Percentiles rank a stretch among this genome's conserved stretches.
These are phyloP conservation scores for Hydrotaea cyrtoneurina DNA, from an alignment of 2,888 invertebrate genomes.

Conservation along the genomic window DNA sequence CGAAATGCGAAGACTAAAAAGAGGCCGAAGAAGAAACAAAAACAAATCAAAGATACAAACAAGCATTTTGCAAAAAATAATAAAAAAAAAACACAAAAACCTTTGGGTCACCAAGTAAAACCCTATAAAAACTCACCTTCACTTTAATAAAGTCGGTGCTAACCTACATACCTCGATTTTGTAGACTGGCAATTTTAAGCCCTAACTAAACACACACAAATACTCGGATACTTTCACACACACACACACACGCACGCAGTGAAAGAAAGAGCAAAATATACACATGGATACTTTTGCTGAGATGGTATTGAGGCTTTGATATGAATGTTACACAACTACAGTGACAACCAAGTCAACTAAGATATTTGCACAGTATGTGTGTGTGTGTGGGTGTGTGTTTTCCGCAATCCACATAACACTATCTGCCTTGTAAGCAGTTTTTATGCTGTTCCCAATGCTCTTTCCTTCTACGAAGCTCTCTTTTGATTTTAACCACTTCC, in stretches of 20 bases:
- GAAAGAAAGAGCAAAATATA: not conserved
- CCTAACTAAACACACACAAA: slow-evolving; percentile 9
- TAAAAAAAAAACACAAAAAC: slow-evolving; percentile 9
- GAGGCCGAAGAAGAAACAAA: too few species aligned
- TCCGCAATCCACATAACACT: slow-evolving; percentile 16
- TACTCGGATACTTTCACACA: too few species aligned
- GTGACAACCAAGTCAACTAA: not conserved
- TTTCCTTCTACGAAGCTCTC: not conserved
- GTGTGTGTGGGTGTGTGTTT: not conserved
- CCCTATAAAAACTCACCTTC: slow-evolving; percentile 33
- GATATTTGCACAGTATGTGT: slow-evolving; percentile 4
- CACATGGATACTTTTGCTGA: not conserved
- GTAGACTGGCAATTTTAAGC: not conserved
- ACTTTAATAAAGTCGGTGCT: slow-evolving; percentile 22
- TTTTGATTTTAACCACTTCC: slow-evolving; percentile 17
- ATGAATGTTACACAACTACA: not conserved
- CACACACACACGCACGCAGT: not conserved
- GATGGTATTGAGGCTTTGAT: not conserved
- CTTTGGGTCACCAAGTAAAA: slow-evolving; percentile 29
- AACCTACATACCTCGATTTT: slow-evolving; percentile 33
- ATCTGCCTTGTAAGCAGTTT: slow-evolving; percentile 31
- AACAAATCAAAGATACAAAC: not conserved
- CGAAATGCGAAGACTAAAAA: too few species aligned
- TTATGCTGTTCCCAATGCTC: not conserved
- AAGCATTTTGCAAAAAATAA: not conserved